phyloP scores from a whole-genome alignment of 1,140 invertebrate species.

The Drosophila tristis region DNA sequence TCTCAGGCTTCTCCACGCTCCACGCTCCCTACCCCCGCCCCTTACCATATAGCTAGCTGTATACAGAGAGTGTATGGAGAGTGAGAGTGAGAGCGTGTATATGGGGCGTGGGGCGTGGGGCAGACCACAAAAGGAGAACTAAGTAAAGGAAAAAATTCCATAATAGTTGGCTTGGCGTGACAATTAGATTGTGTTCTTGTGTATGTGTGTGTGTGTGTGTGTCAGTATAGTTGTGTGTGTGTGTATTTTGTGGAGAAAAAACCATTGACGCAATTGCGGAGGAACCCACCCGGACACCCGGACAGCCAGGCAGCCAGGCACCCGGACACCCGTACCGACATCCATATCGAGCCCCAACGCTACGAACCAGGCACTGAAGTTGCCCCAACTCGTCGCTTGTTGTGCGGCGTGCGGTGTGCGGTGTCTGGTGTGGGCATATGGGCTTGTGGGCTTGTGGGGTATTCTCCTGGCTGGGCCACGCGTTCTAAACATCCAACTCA shows the following conservation, averaged over 20 bases:
- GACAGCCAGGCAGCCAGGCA: slow-evolving; percentile 23
- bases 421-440: background rate
- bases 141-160: slow-evolving; percentile 68
- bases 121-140: slow-evolving; percentile 20
- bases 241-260: slow-evolving; percentile 28
- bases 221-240: slow-evolving; percentile 7
- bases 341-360: too few relatives aligned
- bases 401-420: too few relatives aligned
- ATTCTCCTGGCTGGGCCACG: too few relatives aligned
- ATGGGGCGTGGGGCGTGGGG: slow-evolving; percentile 2
- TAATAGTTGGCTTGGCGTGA: slow-evolving; percentile 80
- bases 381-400: too few relatives aligned
- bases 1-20: background rate
- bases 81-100: slow-evolving; percentile 6
- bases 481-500: slow-evolving; percentile 61
- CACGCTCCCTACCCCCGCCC: background rate
- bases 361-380: too few relatives aligned
- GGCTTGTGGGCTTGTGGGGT: background rate
- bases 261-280: slow-evolving; percentile 76
- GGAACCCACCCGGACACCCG: slow-evolving; percentile 42
- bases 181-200: slow-evolving; percentile 68
- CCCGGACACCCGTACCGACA: slow-evolving; percentile 16
- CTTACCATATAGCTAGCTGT: background rate
- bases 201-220: slow-evolving; percentile 23
- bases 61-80: slow-evolving; percentile 4